Evolutionary conservation across 2,113 vertebrate species (phyloP), one percentile per base, ranked within the genome.

Genomic region (Actenoides hombroni): DNA sequence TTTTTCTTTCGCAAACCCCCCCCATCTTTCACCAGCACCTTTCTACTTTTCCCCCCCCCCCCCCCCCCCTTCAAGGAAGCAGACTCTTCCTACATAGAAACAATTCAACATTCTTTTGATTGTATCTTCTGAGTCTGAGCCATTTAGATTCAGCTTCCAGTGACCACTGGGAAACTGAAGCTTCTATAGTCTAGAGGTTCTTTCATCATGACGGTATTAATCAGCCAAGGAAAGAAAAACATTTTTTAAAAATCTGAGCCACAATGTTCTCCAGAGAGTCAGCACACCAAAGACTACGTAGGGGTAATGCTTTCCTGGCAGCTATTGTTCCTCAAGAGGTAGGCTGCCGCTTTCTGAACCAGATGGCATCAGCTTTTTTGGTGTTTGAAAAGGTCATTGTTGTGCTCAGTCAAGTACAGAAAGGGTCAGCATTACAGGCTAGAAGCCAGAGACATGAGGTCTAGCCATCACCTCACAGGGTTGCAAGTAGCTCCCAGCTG

Each of bases 141-240:
- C 98, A 65, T 98, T 99, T 49, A 98, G 95, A 90, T 98, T 98
- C 86, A 11, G 16, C 98, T 99, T 67, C 98, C 98, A 97, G 98
- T 98, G 98, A 98, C 98, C 1, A 8, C 98, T 99, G 92, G 98
- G 98, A 91, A 99, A 98, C 97, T 98, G 92, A 99, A 98, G 82
- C 99, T 99, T 86, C 98, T 99, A 75, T 98, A 98, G 9, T 98
- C 98, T 8, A 98, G 98, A 69, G 98, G 98, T 96, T 99, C 98
- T 8, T 92, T 98, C 98, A 98, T 99, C 98, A 98, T 98, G 65
- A 98, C 97, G 76, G 98, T 99, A 99, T 2, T 98, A 98, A 40
- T 98, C 98, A 77, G 95, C 97, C 44, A 99, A 99, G 92, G 39
- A 91, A 90, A 77, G 25, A 13, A 61, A 83, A 83, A 24, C 20